phyloP scores from a whole-genome alignment of 2,113 vertebrate genomes.

The Osmerus mordax region DNA sequence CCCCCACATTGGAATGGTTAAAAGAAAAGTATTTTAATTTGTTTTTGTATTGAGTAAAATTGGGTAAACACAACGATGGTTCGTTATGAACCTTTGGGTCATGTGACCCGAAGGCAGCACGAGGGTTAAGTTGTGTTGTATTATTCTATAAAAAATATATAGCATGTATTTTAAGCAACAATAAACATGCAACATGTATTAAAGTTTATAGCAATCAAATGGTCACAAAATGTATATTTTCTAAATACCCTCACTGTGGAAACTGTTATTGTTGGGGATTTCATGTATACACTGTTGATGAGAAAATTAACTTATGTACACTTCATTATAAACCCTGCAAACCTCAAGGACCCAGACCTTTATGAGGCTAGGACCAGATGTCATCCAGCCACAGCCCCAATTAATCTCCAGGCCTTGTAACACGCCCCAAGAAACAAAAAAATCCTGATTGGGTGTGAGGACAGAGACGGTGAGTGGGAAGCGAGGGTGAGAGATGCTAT shows the following conservation, averaged over 20 bases:
- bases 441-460: constrained; percentile 61
- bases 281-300: constrained; percentile 78
- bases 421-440: constrained; percentile 60
- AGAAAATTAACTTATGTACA: constrained; percentile 88
- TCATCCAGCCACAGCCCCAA: constrained; percentile 76
- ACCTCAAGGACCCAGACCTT: constrained; percentile 73
- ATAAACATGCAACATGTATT: not conserved
- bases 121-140: not conserved
- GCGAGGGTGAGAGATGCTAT: constrained; percentile 69
- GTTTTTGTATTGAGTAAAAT: too few species aligned
- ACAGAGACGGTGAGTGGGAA: constrained; percentile 58
- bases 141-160: not conserved
- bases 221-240: constrained; percentile 27
- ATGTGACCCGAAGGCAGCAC: too few species aligned
- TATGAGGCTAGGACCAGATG: constrained; percentile 70
- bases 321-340: constrained; percentile 81
- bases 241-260: constrained; percentile 25
- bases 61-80: too few species aligned
- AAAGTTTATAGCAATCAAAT: constrained; percentile 39
- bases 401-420: constrained; percentile 79
- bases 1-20: too few species aligned
- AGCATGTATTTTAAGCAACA: too few species aligned
- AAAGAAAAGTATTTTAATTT: too few species aligned
- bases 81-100: too few species aligned
- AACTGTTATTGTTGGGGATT: constrained; percentile 54